A percentile compares a stretch with the other conserved stretches of the same genome.
phyloP scores from a whole-genome alignment of 2,113 vertebrate species.

The Silurus meridionalis region DNA sequence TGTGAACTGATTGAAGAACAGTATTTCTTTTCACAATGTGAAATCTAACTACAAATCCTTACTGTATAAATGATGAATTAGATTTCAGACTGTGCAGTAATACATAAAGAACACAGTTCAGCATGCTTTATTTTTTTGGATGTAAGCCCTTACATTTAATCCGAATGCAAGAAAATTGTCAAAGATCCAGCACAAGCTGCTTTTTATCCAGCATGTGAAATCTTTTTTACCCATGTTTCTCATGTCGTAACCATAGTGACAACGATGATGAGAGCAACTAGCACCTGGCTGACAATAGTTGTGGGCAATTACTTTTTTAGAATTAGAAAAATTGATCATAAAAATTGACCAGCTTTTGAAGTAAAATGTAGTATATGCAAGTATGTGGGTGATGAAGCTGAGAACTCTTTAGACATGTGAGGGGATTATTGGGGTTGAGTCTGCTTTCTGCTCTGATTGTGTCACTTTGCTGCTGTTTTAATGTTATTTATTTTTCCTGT shows the following conservation, averaged over 20 bases:
- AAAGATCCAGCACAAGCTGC: neutral
- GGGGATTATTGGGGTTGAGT: neutral
- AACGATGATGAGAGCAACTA: neutral
- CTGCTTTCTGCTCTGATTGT: neutral
- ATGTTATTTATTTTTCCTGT: neutral
- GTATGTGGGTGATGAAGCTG: too few relatives aligned
- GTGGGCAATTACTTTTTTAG: neutral
- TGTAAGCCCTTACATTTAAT: too few relatives aligned
- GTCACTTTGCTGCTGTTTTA: neutral
- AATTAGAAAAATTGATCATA: neutral
- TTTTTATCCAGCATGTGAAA: neutral
- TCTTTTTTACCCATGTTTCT: neutral
- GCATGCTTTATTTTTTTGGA: too few relatives aligned
- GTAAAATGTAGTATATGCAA: neutral
- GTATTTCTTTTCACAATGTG: neutral
- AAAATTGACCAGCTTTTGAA: neutral
- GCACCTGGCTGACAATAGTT: neutral
- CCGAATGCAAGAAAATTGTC: too few relatives aligned
- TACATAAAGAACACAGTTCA: too few relatives aligned
- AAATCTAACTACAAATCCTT: neutral
- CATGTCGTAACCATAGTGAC: neutral
- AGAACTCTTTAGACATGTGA: neutral
- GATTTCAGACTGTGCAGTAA: too few relatives aligned
- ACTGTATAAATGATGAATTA: too few relatives aligned
- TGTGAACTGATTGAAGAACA: neutral